Conservation (phyloP, 2,888 invertebrate genomes). For the Microplitis deprimator region DNA sequence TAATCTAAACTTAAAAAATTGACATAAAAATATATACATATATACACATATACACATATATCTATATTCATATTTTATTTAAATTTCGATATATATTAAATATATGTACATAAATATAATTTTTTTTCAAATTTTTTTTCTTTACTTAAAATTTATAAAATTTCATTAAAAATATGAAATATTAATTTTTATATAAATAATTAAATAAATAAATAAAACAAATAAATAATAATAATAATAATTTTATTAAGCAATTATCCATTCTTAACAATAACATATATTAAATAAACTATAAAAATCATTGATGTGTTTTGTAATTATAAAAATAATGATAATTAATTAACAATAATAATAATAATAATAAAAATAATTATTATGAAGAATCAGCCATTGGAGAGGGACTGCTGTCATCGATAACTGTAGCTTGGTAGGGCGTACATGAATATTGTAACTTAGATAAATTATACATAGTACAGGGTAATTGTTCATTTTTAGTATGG, state of each 20-base stretch:
- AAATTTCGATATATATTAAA: too few relatives aligned
- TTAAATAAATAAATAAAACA: background rate
- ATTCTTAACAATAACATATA: background rate
- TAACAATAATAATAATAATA: background rate
- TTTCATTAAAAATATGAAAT: too few relatives aligned
- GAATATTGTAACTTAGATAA: constrained; percentile 41
- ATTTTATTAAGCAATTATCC: constrained; percentile 5
- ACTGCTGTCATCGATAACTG: background rate
- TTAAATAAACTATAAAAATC: constrained; percentile 32
- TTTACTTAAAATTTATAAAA: too few relatives aligned
- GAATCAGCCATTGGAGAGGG: background rate
- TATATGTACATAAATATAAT: too few relatives aligned
- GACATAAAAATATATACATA: too few relatives aligned
- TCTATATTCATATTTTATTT: too few relatives aligned
- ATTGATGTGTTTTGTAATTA: constrained; percentile 40
- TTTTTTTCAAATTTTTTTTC: too few relatives aligned
- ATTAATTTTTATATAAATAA: too few relatives aligned
- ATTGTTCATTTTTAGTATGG: constrained; percentile 24
- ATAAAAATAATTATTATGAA: background rate
- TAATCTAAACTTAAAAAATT: too few relatives aligned
- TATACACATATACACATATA: too few relatives aligned
- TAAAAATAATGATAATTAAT: constrained; percentile 13
- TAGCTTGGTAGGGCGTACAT: constrained; percentile 39
- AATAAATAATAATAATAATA: background rate
- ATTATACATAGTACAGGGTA: constrained; percentile 54